phyloP scores from a whole-genome alignment of 2,797 vertebrate species.

The Sebastes minor region DNA sequence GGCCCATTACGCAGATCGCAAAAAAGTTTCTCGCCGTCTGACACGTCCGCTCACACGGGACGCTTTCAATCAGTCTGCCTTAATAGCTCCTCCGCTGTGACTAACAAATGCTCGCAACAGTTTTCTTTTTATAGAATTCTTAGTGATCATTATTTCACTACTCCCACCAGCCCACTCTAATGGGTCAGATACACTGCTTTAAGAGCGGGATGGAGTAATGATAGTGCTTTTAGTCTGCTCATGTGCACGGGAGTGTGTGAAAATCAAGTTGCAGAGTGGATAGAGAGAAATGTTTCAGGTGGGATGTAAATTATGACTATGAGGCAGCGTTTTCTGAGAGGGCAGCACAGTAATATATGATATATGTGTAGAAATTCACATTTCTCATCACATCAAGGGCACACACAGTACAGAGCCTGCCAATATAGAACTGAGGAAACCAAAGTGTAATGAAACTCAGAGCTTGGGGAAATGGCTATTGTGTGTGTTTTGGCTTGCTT shows the following conservation, averaged over 20 bases:
- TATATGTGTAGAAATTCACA: constrained; percentile 49
- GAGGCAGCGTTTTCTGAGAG: constrained; percentile 34
- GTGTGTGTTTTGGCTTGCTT: constrained; percentile 54
- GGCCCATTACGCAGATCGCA: constrained; percentile 76
- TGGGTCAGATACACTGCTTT: constrained; percentile 67
- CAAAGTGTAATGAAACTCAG: constrained; percentile 59
- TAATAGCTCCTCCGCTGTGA: constrained; percentile 74
- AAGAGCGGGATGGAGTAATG: constrained; percentile 73
- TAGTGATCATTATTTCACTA: constrained; percentile 71
- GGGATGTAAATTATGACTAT: constrained; percentile 63
- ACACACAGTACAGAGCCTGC: constrained; percentile 45
- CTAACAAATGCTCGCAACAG: constrained; percentile 63
- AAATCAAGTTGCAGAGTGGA: constrained; percentile 58
- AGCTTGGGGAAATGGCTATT: constrained; percentile 58
- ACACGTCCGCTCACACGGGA: constrained; percentile 71
- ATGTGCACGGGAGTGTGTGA: constrained; percentile 48
- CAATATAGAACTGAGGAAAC: constrained; percentile 60
- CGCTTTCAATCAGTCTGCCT: constrained; percentile 73
- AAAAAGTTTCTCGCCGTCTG: constrained; percentile 67
- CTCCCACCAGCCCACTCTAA: constrained; percentile 75
- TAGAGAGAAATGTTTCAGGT: constrained; percentile 62
- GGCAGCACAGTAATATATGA: constrained; percentile 22
- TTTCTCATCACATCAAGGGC: constrained; percentile 71
- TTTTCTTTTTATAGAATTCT: constrained; percentile 80
- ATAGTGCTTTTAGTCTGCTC: constrained; percentile 73